Evolutionary conservation across 2,888 invertebrate species (phyloP).

Genomic region (Cyaniris semiargus): DNA sequence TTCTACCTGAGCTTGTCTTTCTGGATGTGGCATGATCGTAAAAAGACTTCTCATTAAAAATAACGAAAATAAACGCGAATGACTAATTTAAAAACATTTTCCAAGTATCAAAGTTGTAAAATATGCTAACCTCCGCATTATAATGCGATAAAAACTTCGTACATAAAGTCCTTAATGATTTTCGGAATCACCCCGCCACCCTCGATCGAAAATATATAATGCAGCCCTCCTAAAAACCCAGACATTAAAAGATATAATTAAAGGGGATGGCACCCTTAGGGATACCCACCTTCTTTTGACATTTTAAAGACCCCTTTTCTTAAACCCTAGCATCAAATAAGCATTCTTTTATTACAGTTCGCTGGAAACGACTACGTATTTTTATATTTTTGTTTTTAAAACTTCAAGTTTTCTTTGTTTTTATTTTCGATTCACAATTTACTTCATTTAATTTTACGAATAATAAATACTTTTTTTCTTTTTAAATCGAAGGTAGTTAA

Average conservation of each 20-base stretch:
- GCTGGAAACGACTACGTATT: constrained; percentile 36
- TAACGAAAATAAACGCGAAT: constrained; percentile 4
- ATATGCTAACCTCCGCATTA: constrained; percentile 19
- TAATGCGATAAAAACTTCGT: constrained; percentile 27
- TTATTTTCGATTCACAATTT: neutral
- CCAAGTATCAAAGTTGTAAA: constrained; percentile 11
- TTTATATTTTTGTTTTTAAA: neutral
- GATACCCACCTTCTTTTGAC: constrained; percentile 78
- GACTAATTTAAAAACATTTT: constrained; percentile 5
- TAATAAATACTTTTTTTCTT: too few species aligned
- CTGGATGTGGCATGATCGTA: too few species aligned
- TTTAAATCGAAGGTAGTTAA: too few species aligned
- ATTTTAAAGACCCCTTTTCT: constrained; percentile 76
- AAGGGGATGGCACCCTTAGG: constrained; percentile 69
- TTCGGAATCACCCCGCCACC: constrained; percentile 45
- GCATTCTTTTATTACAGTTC: constrained; percentile 36
- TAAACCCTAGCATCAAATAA: constrained; percentile 53
- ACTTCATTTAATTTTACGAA: too few species aligned
- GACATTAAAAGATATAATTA: constrained; percentile 80
- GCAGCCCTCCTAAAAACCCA: constrained; percentile 73
- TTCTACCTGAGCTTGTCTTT: too few species aligned
- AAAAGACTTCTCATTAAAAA: neutral
- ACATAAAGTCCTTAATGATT: constrained; percentile 48
- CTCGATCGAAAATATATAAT: constrained; percentile 45
- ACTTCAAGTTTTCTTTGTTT: neutral